phyloP scores from a whole-genome alignment of 2,797 vertebrate species.

The Arvicola amphibius region DNA sequence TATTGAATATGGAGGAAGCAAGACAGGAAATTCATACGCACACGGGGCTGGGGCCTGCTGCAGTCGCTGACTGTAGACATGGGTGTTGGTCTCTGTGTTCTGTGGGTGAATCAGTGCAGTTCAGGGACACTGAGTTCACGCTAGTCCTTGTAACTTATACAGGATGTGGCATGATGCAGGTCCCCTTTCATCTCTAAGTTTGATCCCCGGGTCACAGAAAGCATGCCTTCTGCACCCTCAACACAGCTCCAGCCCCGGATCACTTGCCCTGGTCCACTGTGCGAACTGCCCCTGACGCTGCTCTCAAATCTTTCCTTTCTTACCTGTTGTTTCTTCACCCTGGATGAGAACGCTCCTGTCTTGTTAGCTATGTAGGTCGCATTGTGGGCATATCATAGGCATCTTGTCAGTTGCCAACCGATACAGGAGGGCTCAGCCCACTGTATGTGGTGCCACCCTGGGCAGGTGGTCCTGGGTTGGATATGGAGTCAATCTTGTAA shows the following conservation, averaged over 20 bases:
- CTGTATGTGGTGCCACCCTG: not conserved
- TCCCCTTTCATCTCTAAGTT: not conserved
- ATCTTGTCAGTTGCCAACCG: not conserved
- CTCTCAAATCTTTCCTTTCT: accelerated
- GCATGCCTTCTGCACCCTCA: not conserved
- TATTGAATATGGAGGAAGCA: not conserved
- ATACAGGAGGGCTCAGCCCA: not conserved
- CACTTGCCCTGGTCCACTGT: not conserved
- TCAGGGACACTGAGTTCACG: not conserved
- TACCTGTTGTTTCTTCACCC: not conserved
- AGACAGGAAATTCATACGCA: accelerated
- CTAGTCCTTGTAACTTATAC: not conserved
- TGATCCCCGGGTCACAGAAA: not conserved
- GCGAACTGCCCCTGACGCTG: not conserved
- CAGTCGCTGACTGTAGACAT: not conserved
- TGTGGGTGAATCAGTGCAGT: not conserved
- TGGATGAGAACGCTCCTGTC: too few relatives aligned
- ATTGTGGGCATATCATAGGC: not conserved
- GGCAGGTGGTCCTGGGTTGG: not conserved
- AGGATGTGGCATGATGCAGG: too few relatives aligned
- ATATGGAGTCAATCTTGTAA: not conserved
- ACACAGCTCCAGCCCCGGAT: not conserved
- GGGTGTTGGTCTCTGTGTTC: not conserved
- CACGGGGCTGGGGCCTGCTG: not conserved
- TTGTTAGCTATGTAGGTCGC: not conserved